Evolutionary conservation across 1,140 invertebrate species (phyloP).

Genomic region (Halictus rubicundus): DNA sequence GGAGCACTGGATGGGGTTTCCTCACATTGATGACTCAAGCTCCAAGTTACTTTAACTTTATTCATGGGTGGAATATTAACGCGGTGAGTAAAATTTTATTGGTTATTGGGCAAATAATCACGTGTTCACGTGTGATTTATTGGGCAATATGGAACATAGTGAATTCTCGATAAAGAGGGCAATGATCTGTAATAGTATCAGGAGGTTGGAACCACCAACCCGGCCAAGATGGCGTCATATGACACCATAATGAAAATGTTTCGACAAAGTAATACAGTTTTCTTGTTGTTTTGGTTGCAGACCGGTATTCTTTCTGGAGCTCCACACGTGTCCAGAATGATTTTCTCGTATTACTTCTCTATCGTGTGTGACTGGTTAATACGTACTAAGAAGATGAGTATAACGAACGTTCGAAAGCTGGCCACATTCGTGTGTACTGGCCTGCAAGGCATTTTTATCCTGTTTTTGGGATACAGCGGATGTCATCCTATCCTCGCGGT

Average conservation of each 20-base stretch:
- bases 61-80: conserved; percentile 91
- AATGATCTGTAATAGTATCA: too few species aligned
- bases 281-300: conserved; percentile 72
- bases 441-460: conserved; percentile 81
- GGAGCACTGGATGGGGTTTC: conserved; percentile 91
- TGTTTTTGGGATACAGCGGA: conserved; percentile 83
- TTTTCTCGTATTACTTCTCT: conserved; percentile 83
- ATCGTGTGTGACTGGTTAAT: conserved; percentile 84
- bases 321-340: conserved; percentile 84
- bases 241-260: too few species aligned
- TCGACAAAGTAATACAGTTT: too few species aligned
- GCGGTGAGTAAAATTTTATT: conserved; percentile 82
- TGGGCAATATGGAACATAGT: too few species aligned
- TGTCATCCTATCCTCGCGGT: conserved; percentile 83
- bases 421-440: conserved; percentile 83
- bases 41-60: conserved; percentile 91
- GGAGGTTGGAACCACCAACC: too few species aligned
- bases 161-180: too few species aligned
- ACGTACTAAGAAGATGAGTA: conserved; percentile 81
- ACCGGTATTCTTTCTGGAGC: conserved; percentile 84
- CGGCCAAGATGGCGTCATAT: too few species aligned
- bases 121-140: too few species aligned
- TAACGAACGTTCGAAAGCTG: conserved; percentile 84
- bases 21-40: conserved; percentile 92
- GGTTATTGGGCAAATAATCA: too few species aligned